These are phyloP conservation scores for Rhagonycha lutea DNA, from an alignment of 2,888 invertebrate species.

Conservation along the genomic window DNA sequence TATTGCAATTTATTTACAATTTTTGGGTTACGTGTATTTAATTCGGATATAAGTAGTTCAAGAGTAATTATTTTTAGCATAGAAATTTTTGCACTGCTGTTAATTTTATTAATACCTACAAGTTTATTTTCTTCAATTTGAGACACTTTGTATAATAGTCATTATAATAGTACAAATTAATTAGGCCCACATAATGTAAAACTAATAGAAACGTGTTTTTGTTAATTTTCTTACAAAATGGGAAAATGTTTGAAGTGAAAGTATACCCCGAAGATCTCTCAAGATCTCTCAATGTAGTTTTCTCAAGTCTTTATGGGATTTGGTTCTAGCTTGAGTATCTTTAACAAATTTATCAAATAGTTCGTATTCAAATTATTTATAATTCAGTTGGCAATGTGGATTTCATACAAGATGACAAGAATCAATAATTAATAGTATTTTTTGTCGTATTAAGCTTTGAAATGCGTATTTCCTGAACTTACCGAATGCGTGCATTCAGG, in stretches of 20 bases:
- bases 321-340: not conserved
- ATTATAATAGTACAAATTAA: not conserved
- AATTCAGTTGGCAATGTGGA: too few species aligned
- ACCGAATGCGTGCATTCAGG: too few species aligned
- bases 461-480: too few species aligned
- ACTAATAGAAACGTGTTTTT: not conserved
- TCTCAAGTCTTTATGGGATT: not conserved
- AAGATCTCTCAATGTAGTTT: too few species aligned
- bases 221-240: not conserved
- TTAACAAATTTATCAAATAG: not conserved
- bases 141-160: not conserved
- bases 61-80: not conserved
- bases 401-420: too few species aligned
- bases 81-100: not conserved
- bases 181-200: not conserved
- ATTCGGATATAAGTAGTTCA: not conserved
- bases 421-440: too few species aligned
- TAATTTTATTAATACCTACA: not conserved
- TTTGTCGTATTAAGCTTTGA: too few species aligned
- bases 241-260: not conserved
- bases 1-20: not conserved
- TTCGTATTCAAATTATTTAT: not conserved
- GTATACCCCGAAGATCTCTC: too few species aligned
- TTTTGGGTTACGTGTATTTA: not conserved
- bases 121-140: not conserved